Evolutionary conservation across 2,888 invertebrate genomes (phyloP).

Genomic region (Macrophya alboannulata): DNA sequence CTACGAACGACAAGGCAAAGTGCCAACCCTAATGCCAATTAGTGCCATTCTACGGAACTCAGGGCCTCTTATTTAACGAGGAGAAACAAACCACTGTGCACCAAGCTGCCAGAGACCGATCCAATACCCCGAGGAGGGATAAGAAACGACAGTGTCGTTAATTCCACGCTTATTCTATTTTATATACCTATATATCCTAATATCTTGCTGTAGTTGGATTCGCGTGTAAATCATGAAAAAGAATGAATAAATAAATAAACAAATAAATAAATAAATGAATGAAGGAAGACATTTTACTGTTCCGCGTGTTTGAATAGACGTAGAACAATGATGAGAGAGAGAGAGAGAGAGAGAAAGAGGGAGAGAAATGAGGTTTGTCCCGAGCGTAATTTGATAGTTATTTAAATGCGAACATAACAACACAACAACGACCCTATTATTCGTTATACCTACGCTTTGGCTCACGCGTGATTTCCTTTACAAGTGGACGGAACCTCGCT

Average conservation of each 20-base stretch:
- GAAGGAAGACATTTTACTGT: background rate
- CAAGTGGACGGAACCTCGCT: conserved; percentile 9
- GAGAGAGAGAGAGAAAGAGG: background rate
- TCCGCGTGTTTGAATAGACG: background rate
- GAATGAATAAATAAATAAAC: conserved; percentile 1
- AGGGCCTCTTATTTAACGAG: conserved; percentile 54
- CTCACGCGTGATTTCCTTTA: conserved; percentile 32
- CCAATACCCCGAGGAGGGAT: conserved; percentile 26
- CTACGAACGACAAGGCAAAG: conserved; percentile 73
- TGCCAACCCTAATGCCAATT: conserved; percentile 79
- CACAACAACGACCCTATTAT: conserved; percentile 31
- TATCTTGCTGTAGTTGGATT: conserved; percentile 42
- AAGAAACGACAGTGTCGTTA: conserved; percentile 1
- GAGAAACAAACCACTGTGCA: conserved; percentile 49
- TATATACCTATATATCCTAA: conserved; percentile 55
- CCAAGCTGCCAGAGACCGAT: conserved; percentile 20
- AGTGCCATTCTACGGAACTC: conserved; percentile 75
- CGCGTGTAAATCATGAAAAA: background rate
- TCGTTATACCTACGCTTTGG: background rate
- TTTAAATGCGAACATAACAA: conserved; percentile 67
- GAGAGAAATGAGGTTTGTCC: background rate
- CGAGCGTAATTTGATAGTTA: conserved; percentile 72
- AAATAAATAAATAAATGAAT: conserved; percentile 39
- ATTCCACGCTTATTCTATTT: conserved; percentile 55
- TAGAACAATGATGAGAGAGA: background rate